phyloP scores from a whole-genome alignment of 2,888 invertebrate species.

The Chrysodeixis includens region DNA sequence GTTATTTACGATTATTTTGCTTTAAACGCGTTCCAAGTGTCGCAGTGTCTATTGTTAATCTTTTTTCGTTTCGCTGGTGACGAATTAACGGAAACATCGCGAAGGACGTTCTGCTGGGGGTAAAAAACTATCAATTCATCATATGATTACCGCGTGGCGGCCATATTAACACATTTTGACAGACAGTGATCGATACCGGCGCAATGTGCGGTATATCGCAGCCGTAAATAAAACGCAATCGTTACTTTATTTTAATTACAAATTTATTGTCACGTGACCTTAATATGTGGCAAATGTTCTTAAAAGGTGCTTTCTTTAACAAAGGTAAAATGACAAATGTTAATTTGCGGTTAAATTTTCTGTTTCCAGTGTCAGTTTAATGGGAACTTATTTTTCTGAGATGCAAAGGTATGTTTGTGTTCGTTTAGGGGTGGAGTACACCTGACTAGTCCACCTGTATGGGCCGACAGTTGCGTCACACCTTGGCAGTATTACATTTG shows the following conservation, averaged over 20 bases:
- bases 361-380: conserved; percentile 5
- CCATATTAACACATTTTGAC: conserved; percentile 49
- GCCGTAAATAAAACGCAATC: conserved; percentile 40
- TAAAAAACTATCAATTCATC: conserved; percentile 46
- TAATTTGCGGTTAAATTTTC: conserved; percentile 28
- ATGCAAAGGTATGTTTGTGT: conserved; percentile 43
- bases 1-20: conserved; percentile 55
- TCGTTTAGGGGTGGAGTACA: conserved; percentile 72
- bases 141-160: conserved; percentile 38
- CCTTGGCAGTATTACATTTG: conserved; percentile 68
- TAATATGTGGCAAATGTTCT: conserved; percentile 68
- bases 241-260: conserved; percentile 69
- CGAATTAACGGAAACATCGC: conserved; percentile 51
- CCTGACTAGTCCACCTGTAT: conserved; percentile 81
- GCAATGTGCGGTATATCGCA: conserved; percentile 9
- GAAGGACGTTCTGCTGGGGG: conserved; percentile 30
- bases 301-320: conserved; percentile 71
- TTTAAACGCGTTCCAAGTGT: conserved; percentile 48
- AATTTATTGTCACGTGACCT: conserved; percentile 67
- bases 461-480: conserved; percentile 79
- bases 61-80: conserved; percentile 55
- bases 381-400: conserved; percentile 19
- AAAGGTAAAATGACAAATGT: conserved; percentile 62
- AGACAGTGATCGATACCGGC: conserved; percentile 52
- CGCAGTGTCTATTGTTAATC: conserved; percentile 39